Conservation (phyloP, 2,113 vertebrate species). For the Dipodomys spectabilis region DNA sequence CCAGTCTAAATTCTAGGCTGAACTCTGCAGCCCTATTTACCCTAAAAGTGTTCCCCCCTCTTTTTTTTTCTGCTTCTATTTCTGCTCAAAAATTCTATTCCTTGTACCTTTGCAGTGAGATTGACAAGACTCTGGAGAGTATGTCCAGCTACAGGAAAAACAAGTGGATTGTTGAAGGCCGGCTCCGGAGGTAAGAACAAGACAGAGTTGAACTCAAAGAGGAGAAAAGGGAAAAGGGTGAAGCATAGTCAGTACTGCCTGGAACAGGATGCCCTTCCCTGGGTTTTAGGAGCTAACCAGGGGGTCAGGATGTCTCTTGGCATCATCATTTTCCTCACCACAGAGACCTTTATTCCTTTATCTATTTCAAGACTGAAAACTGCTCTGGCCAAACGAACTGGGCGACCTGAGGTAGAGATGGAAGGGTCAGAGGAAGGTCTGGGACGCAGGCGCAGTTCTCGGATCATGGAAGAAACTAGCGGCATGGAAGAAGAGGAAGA, state of each 20-base stretch:
- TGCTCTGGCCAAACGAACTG: conserved; percentile 91
- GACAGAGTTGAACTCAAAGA: background rate
- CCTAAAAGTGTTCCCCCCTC: background rate
- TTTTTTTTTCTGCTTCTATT: background rate
- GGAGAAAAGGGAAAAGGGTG: background rate
- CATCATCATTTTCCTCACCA: conserved; percentile 2
- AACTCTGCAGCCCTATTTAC: background rate
- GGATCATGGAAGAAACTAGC: conserved; percentile 91
- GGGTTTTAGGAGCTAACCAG: background rate
- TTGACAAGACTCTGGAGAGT: conserved; percentile 96
- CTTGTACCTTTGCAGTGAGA: conserved; percentile 89
- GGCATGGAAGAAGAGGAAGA: conserved; percentile 89
- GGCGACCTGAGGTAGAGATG: conserved; percentile 90
- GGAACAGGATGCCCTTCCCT: background rate
- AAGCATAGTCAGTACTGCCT: background rate
- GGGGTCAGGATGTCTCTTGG: background rate
- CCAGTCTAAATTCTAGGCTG: background rate
- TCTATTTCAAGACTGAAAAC: conserved; percentile 90
- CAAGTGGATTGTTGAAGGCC: conserved; percentile 98
- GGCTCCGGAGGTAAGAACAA: conserved; percentile 92
- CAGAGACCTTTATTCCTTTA: conserved; percentile 33
- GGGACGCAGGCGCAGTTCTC: conserved; percentile 91
- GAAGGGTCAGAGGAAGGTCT: conserved; percentile 88
- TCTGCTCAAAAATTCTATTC: conserved; percentile 13
- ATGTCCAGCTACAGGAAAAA: conserved; percentile 95